Evolutionary conservation across 2,888 invertebrate species (phyloP), one percentile per base, ranked within the genome.

Genomic region (Fragum fragum): DNA sequence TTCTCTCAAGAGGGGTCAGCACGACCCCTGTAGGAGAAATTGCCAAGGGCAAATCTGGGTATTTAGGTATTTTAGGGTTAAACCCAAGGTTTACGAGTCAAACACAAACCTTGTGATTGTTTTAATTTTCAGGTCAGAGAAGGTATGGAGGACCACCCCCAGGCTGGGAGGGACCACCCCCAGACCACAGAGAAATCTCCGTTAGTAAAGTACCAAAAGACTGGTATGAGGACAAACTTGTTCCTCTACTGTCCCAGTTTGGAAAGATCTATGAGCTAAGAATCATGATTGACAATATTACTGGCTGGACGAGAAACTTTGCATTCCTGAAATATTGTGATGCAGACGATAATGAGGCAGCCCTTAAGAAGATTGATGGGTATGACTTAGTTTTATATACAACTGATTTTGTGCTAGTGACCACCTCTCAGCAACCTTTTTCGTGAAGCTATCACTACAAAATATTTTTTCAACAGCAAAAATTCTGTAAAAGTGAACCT

Each of bases 181-280:
- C 83, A 1, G 29, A 29, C 1, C 82, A 82, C 36, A 21, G 72
- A 5, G 83, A 83, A 59, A 78, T 86, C 16, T 76, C 74, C 26
- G 39, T 86, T 23, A 77, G 78, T 39, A 78, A 79, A 29, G 26
- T 86, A 6, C 85, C 85, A 0, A 57, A 69, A 1, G 76, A 81
- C 28, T 86, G 85, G 85, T 86, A 77, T 21, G 85, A 86, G 36
- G 85, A 86, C 29, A 80, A 73, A 23, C 83, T 86, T 11, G 83
- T 86, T 26, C 83, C 85, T 0, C 23, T 83, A 1, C 74, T 86
- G 23, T 63, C 77, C 2, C 77, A 83, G 63, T 79, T 79, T 47
- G 85, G 85, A 0, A 77, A 70, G 36, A 79, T 86, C 18, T 86
- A 81, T 55, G 79, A 83, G 66, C 32, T 86, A 1, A 47, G 83